Conservation (phyloP, 2,113 vertebrate species). For the Hypanus sabinus region DNA sequence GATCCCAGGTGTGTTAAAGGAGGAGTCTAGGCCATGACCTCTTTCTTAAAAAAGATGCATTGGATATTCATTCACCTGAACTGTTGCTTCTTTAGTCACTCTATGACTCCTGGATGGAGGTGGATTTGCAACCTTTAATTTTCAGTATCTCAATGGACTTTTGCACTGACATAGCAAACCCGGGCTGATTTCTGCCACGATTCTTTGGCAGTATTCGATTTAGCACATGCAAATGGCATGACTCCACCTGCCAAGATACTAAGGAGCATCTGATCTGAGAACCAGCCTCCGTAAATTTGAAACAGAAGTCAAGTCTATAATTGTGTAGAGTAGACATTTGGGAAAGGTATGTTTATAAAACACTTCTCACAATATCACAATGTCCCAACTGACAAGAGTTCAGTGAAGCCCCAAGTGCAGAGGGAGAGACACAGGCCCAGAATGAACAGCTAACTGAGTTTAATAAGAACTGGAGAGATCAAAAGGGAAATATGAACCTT, state of each 20-base stretch:
- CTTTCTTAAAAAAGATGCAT: neutral
- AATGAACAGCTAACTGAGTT: too few species aligned
- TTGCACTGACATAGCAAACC: too few species aligned
- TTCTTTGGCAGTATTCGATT: neutral
- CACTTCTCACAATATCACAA: neutral
- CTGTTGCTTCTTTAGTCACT: neutral
- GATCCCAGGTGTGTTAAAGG: neutral
- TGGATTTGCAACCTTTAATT: neutral
- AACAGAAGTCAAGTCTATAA: neutral
- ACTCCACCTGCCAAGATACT: neutral
- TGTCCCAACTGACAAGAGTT: neutral
- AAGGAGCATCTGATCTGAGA: neutral
- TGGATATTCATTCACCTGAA: neutral
- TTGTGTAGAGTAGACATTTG: neutral
- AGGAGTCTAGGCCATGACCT: neutral
- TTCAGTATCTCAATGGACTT: too few species aligned
- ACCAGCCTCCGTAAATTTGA: neutral
- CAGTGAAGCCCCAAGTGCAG: too few species aligned
- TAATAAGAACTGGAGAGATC: too few species aligned
- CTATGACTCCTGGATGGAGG: neutral
- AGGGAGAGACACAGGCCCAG: too few species aligned
- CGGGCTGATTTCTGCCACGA: too few species aligned
- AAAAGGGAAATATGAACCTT: too few species aligned
- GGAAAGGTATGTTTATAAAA: neutral
- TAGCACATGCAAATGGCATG: neutral